These are phyloP conservation scores for Caenorhabditis auriculariae DNA, from an alignment of 2,888 invertebrate genomes.

Conservation along the genomic window DNA sequence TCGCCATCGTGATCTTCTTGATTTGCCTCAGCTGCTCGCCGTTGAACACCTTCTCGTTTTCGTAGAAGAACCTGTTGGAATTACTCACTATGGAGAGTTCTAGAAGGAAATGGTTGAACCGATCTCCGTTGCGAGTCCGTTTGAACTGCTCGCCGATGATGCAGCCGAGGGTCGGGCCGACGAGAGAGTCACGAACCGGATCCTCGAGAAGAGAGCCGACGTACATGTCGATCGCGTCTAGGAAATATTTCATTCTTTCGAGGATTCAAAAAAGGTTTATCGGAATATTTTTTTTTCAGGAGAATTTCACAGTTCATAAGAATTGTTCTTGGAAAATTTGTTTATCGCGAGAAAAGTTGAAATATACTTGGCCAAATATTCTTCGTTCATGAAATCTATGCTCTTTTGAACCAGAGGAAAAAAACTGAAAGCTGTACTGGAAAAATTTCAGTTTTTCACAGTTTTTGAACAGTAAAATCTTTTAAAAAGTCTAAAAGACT, in stretches of 20 bases:
- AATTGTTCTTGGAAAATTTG: too few relatives aligned
- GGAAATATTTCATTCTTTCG: background rate
- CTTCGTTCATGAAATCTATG: too few relatives aligned
- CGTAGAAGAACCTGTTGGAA: conserved; percentile 93
- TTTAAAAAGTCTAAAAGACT: too few relatives aligned
- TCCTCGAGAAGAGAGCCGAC: conserved; percentile 67
- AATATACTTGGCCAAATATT: too few relatives aligned
- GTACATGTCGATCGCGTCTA: conserved; percentile 66
- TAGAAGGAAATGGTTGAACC: conserved; percentile 8
- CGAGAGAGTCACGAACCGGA: conserved; percentile 65
- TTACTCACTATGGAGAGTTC: background rate
- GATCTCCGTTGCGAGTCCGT: conserved; percentile 66
- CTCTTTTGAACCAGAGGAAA: background rate
- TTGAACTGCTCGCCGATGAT: conserved; percentile 68
- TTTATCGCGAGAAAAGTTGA: too few relatives aligned
- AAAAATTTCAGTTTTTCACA: background rate
- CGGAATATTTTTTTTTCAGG: background rate
- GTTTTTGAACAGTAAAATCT: too few relatives aligned
- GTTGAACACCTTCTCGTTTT: conserved; percentile 82
- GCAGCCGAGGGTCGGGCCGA: conserved; percentile 68
- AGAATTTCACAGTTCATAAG: too few relatives aligned
- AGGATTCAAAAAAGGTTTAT: background rate
- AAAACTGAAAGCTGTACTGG: background rate
- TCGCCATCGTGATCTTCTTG: conserved; percentile 75
- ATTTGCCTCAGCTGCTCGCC: conserved; percentile 85